Evolutionary conservation across 2,797 vertebrate genomes (phyloP).

Genomic region (Corythornis leucogaster): DNA sequence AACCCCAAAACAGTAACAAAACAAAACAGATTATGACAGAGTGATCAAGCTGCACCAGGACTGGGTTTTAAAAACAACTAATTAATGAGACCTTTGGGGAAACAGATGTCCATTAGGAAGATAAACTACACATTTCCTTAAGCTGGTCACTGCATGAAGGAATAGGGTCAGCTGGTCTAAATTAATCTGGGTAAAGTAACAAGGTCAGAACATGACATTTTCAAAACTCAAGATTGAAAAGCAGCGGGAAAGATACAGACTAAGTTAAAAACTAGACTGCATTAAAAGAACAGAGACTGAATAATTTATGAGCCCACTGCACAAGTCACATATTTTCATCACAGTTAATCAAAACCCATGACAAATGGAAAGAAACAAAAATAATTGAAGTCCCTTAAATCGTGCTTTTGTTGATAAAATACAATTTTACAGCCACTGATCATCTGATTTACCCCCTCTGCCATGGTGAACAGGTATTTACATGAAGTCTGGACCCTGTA

Average conservation of each 20-base stretch:
- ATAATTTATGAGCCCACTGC: rapidly evolving
- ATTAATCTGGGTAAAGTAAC: neutral
- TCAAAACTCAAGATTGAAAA: neutral
- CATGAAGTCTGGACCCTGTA: rapidly evolving
- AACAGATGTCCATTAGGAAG: neutral
- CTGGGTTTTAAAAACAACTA: neutral
- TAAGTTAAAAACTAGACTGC: neutral
- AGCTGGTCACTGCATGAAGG: neutral
- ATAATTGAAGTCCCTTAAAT: neutral
- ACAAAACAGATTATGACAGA: neutral
- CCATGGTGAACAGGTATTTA: neutral
- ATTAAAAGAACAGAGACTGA: neutral
- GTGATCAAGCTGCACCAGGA: neutral
- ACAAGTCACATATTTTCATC: neutral
- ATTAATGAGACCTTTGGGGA: neutral
- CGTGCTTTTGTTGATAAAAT: neutral
- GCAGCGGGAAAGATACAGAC: neutral
- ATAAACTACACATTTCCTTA: neutral
- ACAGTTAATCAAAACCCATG: neutral
- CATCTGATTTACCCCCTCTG: neutral
- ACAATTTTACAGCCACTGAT: neutral
- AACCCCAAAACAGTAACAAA: no score
- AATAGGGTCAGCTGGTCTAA: neutral
- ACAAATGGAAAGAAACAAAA: neutral
- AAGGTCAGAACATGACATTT: neutral